phyloP scores from a whole-genome alignment of 2,113 vertebrate species.

The Vulpes vulpes region DNA sequence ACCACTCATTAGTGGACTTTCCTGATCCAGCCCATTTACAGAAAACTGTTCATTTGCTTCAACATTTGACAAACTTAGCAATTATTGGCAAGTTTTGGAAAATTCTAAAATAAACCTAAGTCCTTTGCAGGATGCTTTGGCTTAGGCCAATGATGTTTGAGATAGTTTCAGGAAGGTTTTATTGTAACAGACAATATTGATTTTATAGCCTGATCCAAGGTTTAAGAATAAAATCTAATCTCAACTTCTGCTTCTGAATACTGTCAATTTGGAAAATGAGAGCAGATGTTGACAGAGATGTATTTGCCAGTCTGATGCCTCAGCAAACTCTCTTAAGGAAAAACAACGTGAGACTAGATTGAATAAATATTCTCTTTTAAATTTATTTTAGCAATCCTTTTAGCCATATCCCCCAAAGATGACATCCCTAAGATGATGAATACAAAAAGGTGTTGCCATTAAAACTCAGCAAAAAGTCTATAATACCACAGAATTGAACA shows the following conservation, averaged over 20 bases:
- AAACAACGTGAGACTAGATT: constrained; percentile 38
- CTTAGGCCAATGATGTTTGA: constrained; percentile 32
- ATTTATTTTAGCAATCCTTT: constrained; percentile 60
- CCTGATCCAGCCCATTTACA: background rate
- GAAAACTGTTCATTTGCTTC: background rate
- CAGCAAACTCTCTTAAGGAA: constrained; percentile 71
- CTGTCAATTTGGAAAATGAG: constrained; percentile 71
- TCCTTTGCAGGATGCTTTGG: background rate
- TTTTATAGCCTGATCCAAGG: constrained; percentile 50
- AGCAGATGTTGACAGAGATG: constrained; percentile 80
- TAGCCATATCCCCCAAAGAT: constrained; percentile 17
- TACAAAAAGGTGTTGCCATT: constrained; percentile 46
- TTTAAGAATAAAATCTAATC: constrained; percentile 76
- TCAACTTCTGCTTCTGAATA: constrained; percentile 60
- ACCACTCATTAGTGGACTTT: background rate
- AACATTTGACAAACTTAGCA: constrained; percentile 33
- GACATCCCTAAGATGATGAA: constrained; percentile 52
- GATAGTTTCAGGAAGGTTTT: constrained; percentile 35
- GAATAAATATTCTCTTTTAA: constrained; percentile 60
- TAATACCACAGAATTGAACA: background rate
- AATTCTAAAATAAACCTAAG: background rate
- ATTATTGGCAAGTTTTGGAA: background rate
- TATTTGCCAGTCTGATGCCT: constrained; percentile 72
- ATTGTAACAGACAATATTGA: constrained; percentile 28
- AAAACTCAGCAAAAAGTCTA: constrained; percentile 16